Conservation (phyloP, 23 tunicate species). For the Pegea sp. region DNA sequence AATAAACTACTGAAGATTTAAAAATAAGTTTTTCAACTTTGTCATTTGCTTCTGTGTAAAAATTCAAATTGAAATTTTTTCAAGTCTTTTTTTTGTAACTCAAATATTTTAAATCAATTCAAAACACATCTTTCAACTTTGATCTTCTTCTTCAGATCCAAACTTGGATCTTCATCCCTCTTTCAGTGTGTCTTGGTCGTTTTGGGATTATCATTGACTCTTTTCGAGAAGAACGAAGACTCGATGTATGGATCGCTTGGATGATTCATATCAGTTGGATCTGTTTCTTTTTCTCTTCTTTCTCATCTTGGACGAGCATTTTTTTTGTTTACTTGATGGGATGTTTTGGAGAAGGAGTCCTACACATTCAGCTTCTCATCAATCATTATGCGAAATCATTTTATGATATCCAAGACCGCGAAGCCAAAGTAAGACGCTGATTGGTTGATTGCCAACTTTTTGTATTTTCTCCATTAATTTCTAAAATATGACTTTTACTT, state of each 20-base stretch:
- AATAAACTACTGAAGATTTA: too few relatives aligned
- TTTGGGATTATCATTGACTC: slow-evolving; percentile 53
- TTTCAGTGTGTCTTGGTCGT: slow-evolving; percentile 32
- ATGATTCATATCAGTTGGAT: slow-evolving; percentile 29
- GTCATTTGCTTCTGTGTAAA: too few relatives aligned
- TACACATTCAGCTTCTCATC: slow-evolving; percentile 57
- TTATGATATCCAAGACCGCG: slow-evolving; percentile 33
- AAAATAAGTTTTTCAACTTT: too few relatives aligned
- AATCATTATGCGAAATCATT: slow-evolving; percentile 69
- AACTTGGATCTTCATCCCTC: slow-evolving; percentile 42
- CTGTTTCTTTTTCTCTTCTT: slow-evolving; percentile 5
- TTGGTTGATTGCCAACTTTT: too few relatives aligned
- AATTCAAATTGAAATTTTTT: too few relatives aligned
- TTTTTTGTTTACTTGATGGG: slow-evolving; percentile 30
- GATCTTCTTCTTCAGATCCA: slow-evolving; percentile 57
- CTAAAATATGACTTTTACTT: too few relatives aligned
- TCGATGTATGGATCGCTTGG: slow-evolving; percentile 75
- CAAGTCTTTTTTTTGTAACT: too few relatives aligned
- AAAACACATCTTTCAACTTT: too few relatives aligned
- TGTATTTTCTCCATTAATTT: too few relatives aligned
- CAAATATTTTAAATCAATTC: too few relatives aligned
- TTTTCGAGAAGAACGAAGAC: slow-evolving; percentile 18
- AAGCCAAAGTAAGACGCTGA: slow-evolving; percentile 27
- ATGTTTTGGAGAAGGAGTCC: slow-evolving; percentile 48
- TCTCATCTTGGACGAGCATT: slow-evolving; percentile 5